Base-by-base conservation (phyloP, 1,140 invertebrate genomes). In the Bombus pyrosoma region DNA sequence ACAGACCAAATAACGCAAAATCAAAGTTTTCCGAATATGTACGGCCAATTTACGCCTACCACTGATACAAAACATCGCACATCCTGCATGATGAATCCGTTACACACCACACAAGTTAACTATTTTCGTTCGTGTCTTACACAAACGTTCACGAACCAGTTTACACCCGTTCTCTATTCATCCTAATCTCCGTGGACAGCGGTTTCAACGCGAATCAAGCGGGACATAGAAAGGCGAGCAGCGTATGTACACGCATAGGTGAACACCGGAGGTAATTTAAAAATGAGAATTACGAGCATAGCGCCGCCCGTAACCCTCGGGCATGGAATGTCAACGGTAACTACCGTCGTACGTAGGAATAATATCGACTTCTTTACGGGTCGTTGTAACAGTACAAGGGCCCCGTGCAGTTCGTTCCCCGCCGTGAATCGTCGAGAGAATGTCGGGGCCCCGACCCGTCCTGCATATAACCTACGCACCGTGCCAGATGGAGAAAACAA, bases 401-500 rank as follows among this genome's bases (percentile, higher is more conserved):
- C 53, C 80, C 57, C 37, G 72, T 86, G 75, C 18, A 75, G 68
- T 66, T 57, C 69, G 75, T 82, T 90, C 69, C 41, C 86, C 64
- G 85, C 57, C 66, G 85, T 80, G 89, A 87, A 62, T 85, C 77
- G 85, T 53, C 81, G 76, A 39, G 59, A 89, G 85, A 87, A 90
- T 89, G 85, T 74, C 71, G 81, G 66, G 59, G n/a, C n/a, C 32
- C 37, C 81, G 59, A 77, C n/a, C 62, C 32, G 43, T 43, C 75
- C 43, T 34, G 80, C 47, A 69, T 89, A 81, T 83, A 77, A 85
- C 69, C 78, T 87, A 89, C 85, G 47, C 74, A 82, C 34, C 71
- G 57, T 57, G 86, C 89, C 86, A 86, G 88, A 90, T 90, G 88
- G 83, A 90, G 83, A 90, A 88, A 90, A 90, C 83, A 87, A 90